Conservation (phyloP, 2,113 vertebrate genomes). For the Procavia capensis region DNA sequence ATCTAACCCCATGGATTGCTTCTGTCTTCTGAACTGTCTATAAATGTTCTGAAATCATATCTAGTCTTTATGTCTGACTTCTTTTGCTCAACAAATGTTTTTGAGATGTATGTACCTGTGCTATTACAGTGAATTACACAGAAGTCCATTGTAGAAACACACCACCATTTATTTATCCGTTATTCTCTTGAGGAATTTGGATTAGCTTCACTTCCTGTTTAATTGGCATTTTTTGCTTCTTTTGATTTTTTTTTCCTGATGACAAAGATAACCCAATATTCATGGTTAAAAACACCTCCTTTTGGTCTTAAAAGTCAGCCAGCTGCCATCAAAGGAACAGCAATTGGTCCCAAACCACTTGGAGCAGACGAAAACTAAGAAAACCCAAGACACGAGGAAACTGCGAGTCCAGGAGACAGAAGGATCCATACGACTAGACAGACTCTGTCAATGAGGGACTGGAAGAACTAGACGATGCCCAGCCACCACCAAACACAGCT, state of each 20-base stretch:
- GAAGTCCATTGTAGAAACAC: not conserved
- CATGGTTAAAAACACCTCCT: not conserved
- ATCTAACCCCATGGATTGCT: not conserved
- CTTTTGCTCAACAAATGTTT: not conserved
- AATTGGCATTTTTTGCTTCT: no score
- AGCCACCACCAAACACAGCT: no score
- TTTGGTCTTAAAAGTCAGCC: no score
- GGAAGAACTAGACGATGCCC: no score
- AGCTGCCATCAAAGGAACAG: no score
- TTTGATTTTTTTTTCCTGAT: not conserved
- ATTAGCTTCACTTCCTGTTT: not conserved
- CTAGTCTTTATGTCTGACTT: not conserved
- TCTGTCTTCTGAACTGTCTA: not conserved
- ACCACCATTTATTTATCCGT: not conserved
- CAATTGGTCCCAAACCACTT: no score
- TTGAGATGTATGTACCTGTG: rapidly evolving
- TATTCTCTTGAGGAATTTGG: not conserved
- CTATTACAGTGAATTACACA: not conserved
- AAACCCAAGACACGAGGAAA: no score
- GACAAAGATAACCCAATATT: not conserved
- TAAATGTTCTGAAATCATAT: not conserved
- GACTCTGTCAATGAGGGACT: no score
- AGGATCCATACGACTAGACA: no score
- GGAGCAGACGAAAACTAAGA: no score
- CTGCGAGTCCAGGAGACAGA: no score